Conservation (phyloP, 2,113 vertebrate species). For the Scopus umbretta region DNA sequence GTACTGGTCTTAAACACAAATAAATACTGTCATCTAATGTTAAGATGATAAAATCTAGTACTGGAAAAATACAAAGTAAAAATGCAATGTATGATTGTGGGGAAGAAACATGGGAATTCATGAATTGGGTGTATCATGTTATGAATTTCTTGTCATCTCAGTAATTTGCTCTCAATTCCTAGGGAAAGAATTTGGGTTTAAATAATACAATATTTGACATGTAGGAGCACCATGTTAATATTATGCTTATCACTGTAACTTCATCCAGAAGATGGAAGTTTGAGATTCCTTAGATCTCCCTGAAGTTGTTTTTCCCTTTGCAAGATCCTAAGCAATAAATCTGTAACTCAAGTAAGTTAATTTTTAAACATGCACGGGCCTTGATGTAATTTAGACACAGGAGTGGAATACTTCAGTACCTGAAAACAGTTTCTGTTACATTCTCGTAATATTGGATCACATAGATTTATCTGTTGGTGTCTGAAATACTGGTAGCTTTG, state of each 20-base stretch:
- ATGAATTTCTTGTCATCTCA: background rate
- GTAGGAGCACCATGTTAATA: background rate
- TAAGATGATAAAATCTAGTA: background rate
- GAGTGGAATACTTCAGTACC: background rate
- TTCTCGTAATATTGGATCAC: background rate
- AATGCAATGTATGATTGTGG: background rate
- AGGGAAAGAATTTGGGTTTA: background rate
- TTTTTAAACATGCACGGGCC: background rate
- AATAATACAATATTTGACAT: background rate
- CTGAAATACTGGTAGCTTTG: background rate
- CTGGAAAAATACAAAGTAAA: background rate
- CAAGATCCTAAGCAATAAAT: background rate
- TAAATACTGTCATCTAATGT: background rate
- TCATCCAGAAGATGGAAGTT: background rate
- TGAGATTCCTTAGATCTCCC: background rate
- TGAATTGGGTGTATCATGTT: background rate
- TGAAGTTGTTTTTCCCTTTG: background rate
- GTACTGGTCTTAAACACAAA: background rate
- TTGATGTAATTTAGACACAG: background rate
- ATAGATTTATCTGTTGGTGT: background rate
- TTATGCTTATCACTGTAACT: background rate
- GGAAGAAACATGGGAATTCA: background rate
- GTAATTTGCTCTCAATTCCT: background rate
- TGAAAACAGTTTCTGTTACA: background rate
- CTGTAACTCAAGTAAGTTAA: background rate